A percentile compares a stretch with the other conserved stretches of the same genome.
These are phyloP conservation scores for Lypha dubia DNA, from an alignment of 2,888 invertebrate species.

Conservation along the genomic window DNA sequence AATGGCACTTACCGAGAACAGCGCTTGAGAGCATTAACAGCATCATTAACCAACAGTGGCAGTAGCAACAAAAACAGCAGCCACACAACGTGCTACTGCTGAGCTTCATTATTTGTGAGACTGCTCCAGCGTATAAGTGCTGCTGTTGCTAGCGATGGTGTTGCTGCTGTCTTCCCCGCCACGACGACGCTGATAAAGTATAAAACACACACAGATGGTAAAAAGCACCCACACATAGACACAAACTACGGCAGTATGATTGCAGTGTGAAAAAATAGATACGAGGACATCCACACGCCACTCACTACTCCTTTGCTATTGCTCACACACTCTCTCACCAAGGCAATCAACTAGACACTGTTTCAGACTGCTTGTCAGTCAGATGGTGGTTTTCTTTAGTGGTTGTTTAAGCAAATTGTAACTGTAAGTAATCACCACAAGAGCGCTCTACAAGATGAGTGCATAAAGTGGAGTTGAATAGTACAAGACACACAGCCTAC, in stretches of 20 bases:
- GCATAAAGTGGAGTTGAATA: conserved; percentile 25
- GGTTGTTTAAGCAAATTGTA: conserved; percentile 24
- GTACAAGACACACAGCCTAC: conserved; percentile 48
- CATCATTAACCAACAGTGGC: conserved; percentile 78
- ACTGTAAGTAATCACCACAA: conserved; percentile 59
- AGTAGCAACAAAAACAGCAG: conserved; percentile 77
- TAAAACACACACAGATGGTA: conserved; percentile 45
- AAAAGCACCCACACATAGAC: conserved; percentile 57
- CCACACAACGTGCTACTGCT: conserved; percentile 74
- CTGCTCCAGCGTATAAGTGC: conserved; percentile 68
- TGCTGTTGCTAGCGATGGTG: conserved; percentile 58
- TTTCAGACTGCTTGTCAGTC: conserved; percentile 3
- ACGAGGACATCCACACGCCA: conserved; percentile 8
- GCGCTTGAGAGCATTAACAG: conserved; percentile 79
- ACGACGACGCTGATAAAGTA: conserved; percentile 61
- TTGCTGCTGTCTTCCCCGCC: conserved; percentile 68
- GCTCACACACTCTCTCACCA: background rate
- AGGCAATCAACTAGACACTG: conserved; percentile 3
- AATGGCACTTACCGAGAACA: conserved; percentile 78
- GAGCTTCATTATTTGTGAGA: conserved; percentile 75
- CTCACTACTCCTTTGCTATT: background rate
- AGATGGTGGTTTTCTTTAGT: background rate
- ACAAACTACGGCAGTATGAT: conserved; percentile 18
- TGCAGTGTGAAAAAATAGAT: background rate
- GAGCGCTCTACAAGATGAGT: conserved; percentile 39